Evolutionary conservation across 2,888 invertebrate genomes (phyloP), one percentile per base, ranked within the genome.

Genomic region (Plebejus melissa): DNA sequence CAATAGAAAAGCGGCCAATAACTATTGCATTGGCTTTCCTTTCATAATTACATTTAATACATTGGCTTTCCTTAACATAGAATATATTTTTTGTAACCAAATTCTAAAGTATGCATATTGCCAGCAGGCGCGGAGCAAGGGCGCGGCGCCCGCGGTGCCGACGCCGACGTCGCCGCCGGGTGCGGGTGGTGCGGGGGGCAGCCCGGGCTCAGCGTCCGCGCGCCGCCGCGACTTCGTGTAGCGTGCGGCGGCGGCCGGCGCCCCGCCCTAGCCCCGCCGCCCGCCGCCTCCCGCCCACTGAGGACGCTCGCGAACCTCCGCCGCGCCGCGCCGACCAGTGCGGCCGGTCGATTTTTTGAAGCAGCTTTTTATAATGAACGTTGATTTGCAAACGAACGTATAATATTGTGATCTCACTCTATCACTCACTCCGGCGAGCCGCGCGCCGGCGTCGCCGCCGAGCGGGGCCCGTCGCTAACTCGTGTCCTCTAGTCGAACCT

Each of bases 111-210:
- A 11, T 46, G 46, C 2, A 46, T 46, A 7, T 58, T 28, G 28
- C 57, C 54, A 6, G 50, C 86, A 91, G 91, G 91, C 87, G 50
- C 86, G 90, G 65, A 88, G 90, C 79, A 91, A 91, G 82, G 91
- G 91, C 76, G 84, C 90, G 54, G 89, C 89, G 75, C 89, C 89
- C 70, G 85, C 84, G 77, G 90, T 84, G 76, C 91, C 91, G 76
- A 87, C 90, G 79, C 90, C 90, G 77, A 79, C 79, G 74, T 80
- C 80, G 76, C 80, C 82, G 76, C 79, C 80, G 75, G 81, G 79
- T 74, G 72, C 75, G 72, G 76, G 77, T 71, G 75, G 74, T 72
- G 78, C 77, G 76, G 76, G 76, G 80, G 76, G 79, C 69, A 76
- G 77, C 75, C 75, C 74, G 65, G 71, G 79, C 78, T 77, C 82